These are phyloP conservation scores for Anoplopoma fimbria DNA, from an alignment of 2,113 vertebrate species.

Conservation along the genomic window DNA sequence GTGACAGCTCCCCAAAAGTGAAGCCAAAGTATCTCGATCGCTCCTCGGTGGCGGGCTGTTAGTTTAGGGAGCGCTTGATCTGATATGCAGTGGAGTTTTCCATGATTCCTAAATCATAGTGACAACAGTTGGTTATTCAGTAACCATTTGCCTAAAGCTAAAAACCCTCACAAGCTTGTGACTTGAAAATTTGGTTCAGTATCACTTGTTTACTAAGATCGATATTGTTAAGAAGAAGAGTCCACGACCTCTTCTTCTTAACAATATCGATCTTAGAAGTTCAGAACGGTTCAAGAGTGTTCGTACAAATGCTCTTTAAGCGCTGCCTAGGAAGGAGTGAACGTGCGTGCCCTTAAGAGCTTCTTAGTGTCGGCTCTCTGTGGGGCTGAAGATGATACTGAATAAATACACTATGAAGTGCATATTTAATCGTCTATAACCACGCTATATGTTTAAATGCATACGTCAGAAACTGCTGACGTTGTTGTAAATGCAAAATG, in stretches of 20 bases:
- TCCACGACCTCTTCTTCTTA: too few species aligned
- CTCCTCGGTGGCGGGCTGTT: too few species aligned
- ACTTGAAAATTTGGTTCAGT: neutral
- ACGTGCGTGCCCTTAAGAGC: neutral
- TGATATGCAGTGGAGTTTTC: too few species aligned
- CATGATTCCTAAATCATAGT: neutral
- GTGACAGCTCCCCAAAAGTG: too few species aligned
- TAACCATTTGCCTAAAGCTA: neutral
- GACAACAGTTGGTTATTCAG: slow-evolving; percentile 13
- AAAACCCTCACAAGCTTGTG: neutral
- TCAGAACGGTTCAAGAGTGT: slow-evolving; percentile 10
- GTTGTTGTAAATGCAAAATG: neutral
- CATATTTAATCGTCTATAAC: neutral
- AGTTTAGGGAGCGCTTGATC: too few species aligned
- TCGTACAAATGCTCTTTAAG: slow-evolving; percentile 14
- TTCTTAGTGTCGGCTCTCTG: slow-evolving; percentile 3
- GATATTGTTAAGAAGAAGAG: too few species aligned
- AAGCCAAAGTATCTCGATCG: too few species aligned
- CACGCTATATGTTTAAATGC: neutral
- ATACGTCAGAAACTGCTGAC: neutral
- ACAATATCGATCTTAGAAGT: neutral
- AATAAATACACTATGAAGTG: neutral
- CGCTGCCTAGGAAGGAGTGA: neutral
- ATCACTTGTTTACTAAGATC: too few species aligned
- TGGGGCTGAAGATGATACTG: slow-evolving; percentile 9